Percentiles rank a stretch among this genome's conserved stretches.
Evolutionary conservation across 2,113 vertebrate genomes (phyloP).

Genomic region (Gobiocypris rarus): DNA sequence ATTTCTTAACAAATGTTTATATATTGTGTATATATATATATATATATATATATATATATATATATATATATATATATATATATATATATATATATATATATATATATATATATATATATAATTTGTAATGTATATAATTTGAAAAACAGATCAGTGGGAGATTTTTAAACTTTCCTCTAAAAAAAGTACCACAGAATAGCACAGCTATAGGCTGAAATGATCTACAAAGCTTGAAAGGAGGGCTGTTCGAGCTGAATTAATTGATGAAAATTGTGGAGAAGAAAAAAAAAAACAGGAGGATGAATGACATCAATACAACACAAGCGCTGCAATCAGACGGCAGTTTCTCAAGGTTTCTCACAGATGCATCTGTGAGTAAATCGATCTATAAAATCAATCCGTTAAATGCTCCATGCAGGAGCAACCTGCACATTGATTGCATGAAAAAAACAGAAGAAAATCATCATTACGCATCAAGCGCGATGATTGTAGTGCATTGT

Average conservation of each 20-base stretch:
- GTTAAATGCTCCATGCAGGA: neutral
- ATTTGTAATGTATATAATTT: too few species aligned
- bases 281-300: neutral
- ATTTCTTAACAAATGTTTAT: too few species aligned
- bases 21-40: too few species aligned
- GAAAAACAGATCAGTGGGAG: too few species aligned
- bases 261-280: neutral
- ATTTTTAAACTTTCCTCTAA: too few species aligned
- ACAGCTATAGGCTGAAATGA: neutral
- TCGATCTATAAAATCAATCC: constrained; percentile 8
- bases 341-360: neutral
- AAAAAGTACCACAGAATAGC: neutral
- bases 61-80: too few species aligned
- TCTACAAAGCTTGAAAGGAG: neutral
- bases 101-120: too few species aligned
- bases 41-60: too few species aligned
- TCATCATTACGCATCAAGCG: neutral
- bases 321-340: neutral
- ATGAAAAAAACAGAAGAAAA: constrained; percentile 2
- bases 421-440: neutral
- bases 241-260: neutral
- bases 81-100: too few species aligned
- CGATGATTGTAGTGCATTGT: too few species aligned
- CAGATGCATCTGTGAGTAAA: constrained; percentile 1
- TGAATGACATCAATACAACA: constrained; percentile 7